These are phyloP conservation scores for Macrophya annulata DNA, from an alignment of 2,888 invertebrate genomes.

Conservation along the genomic window DNA sequence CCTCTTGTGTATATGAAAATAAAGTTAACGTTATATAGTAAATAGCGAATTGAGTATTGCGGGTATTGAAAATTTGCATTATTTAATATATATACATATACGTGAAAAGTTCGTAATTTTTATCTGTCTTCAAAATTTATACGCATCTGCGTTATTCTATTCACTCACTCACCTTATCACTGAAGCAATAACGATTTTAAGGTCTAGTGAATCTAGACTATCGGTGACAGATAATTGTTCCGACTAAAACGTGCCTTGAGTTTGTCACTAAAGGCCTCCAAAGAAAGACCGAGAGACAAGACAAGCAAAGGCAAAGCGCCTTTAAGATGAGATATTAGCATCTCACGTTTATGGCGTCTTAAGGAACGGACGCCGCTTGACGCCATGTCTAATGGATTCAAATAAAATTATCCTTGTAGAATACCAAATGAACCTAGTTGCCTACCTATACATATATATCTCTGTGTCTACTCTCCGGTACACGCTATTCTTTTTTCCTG, in stretches of 20 bases:
- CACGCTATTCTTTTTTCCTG: not conserved
- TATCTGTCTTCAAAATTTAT: not conserved
- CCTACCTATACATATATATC: slow-evolving; percentile 19
- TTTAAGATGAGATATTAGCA: slow-evolving; percentile 52
- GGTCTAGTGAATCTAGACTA: slow-evolving; percentile 6
- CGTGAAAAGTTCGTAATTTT: not conserved
- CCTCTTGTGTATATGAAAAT: not conserved
- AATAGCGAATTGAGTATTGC: not conserved
- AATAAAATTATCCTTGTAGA: slow-evolving; percentile 70
- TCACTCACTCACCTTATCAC: not conserved
- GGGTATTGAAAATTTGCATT: not conserved
- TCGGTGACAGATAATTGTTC: slow-evolving; percentile 40
- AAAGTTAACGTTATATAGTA: not conserved
- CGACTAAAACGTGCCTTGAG: slow-evolving; percentile 32
- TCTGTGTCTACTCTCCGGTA: not conserved
- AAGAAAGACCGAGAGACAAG: not conserved
- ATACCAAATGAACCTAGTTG: slow-evolving; percentile 67
- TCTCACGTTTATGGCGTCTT: slow-evolving; percentile 54
- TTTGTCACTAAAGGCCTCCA: not conserved
- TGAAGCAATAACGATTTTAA: slow-evolving; percentile 22
- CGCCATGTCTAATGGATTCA: slow-evolving; percentile 66
- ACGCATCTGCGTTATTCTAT: not conserved
- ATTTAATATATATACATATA: slow-evolving; percentile 9
- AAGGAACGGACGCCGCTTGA: slow-evolving; percentile 54
- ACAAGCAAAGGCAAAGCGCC: not conserved